Conservation (phyloP, 2,888 invertebrate species). For the Andrena camellia region DNA sequence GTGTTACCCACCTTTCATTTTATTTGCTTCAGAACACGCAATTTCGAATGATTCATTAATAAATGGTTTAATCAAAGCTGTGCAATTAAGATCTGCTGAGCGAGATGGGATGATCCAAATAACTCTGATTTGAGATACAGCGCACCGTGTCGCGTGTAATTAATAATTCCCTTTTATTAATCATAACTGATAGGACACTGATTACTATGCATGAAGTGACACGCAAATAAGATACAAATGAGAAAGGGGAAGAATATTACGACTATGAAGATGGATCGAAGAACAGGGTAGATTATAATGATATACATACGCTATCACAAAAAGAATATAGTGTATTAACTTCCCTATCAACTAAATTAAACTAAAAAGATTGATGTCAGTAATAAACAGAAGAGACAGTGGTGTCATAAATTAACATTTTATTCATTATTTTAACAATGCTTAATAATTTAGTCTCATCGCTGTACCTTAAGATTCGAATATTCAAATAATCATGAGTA, state of each 20-base stretch:
- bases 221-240: background rate
- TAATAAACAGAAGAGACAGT: background rate
- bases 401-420: background rate
- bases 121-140: conserved; percentile 37
- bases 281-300: background rate
- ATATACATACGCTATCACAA: too few species aligned
- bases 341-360: too few species aligned
- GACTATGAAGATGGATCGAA: background rate
- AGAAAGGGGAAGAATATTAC: background rate
- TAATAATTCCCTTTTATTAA: conserved; percentile 46
- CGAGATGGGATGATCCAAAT: conserved; percentile 3
- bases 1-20: background rate
- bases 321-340: too few species aligned
- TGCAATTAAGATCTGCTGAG: conserved; percentile 49
- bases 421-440: too few species aligned
- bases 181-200: background rate
- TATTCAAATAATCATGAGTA: too few species aligned
- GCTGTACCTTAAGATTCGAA: too few species aligned
- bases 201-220: background rate
- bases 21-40: background rate
- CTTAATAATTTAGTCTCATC: too few species aligned
- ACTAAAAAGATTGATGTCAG: background rate
- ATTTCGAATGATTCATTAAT: background rate
- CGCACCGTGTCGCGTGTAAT: conserved; percentile 31
- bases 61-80: conserved; percentile 13